Base-by-base conservation (phyloP, 2,888 invertebrate species). In the Chalcosyrphus nemorum region DNA sequence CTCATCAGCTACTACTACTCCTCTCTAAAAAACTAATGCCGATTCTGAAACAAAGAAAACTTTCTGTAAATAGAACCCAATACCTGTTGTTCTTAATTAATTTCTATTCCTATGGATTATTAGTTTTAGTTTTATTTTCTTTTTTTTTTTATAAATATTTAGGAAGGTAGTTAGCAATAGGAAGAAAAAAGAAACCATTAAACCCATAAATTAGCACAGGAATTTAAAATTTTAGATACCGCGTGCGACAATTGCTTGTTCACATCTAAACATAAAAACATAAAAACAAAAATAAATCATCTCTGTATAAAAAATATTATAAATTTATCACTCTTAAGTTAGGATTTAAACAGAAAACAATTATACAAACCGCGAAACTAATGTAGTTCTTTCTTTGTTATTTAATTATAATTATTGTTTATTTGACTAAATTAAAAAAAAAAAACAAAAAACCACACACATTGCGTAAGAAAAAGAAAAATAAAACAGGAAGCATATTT, bases 391-490 rank as follows among this genome's bases (percentile, higher is more conserved):
- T 81, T 77, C 47, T 77, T 78, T 82, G 82, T 82, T 82, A 82
- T 82, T 82, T 82, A 82, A 78, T 82, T 82, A 72, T 82, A 77
- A 82, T 59, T 76, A 81, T 54, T 63, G 65, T 68, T 61, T 72
- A 68, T 13, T 35, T 50, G 50, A 81, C 68, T 75, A 74, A 76
- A 81, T 70, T 63, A 74, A 74, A 56, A 29, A 7, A 27, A 56
- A 17, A 57, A 65, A 29, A 27, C 27, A 27, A 27, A 27, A 27
- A 27, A 29, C 29, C 32, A 32, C 24, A 32, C 35, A 21, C 24
- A 52, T 63, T 57, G 47, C 47, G 45, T 71, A 78, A 71, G 43
- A 45, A 61, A 35, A 50, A 59, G 32, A 59, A 29, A 66, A 43
- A 47, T 19, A n/a, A 29, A 57, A 35, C 5, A 54, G 24, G 27